A percentile compares a stretch with the other conserved stretches of the same genome.
These are phyloP conservation scores for Alcis repandata DNA, from an alignment of 2,888 invertebrate species.

Conservation along the genomic window DNA sequence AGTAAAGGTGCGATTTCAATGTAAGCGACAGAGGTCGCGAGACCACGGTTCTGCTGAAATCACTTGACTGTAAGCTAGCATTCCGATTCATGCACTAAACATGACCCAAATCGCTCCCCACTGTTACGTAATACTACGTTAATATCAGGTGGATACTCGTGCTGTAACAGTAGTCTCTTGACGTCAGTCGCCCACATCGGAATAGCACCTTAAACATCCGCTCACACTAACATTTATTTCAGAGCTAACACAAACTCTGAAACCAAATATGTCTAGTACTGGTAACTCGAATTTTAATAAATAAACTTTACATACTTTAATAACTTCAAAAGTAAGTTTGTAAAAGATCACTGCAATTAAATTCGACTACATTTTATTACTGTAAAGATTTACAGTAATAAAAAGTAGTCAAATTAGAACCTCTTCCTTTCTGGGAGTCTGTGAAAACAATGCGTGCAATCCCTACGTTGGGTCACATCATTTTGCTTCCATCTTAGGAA, in stretches of 20 bases:
- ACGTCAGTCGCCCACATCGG: background rate
- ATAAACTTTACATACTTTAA: background rate
- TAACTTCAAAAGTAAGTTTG: background rate
- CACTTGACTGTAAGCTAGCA: background rate
- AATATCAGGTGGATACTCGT: background rate
- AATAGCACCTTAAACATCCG: background rate
- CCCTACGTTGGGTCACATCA: constrained; percentile 27
- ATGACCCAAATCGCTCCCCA: background rate
- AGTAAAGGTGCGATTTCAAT: background rate
- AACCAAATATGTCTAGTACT: background rate
- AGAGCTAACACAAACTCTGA: background rate
- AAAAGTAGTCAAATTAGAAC: no score
- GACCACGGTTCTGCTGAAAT: no score
- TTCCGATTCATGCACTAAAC: background rate
- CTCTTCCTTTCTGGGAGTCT: background rate
- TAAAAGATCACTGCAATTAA: background rate
- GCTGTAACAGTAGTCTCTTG: no score
- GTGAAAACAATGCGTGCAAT: constrained; percentile 16
- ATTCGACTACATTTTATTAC: no score
- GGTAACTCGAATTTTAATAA: background rate
- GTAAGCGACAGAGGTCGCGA: background rate
- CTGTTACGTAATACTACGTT: background rate
- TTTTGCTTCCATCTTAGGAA: constrained; percentile 30
- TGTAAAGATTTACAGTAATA: no score
- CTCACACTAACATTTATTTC: background rate